phyloP scores from a whole-genome alignment of 2,113 vertebrate species.

The Gnathonemus longibarbis region DNA sequence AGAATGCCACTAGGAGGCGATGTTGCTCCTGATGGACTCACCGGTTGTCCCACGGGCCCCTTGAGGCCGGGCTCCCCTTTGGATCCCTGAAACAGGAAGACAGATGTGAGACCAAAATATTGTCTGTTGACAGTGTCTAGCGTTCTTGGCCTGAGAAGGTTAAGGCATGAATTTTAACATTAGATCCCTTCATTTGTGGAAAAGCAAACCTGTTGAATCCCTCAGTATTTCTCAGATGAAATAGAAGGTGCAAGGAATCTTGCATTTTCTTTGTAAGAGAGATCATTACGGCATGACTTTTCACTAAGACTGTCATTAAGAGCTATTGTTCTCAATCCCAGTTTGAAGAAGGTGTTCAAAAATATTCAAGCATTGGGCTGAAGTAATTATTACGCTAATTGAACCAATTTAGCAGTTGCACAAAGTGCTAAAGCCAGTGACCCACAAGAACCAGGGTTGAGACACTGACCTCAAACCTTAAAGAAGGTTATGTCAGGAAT shows the following conservation, averaged over 20 bases:
- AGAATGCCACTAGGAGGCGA: background rate
- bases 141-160: background rate
- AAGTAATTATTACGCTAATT: background rate
- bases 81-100: constrained; percentile 56
- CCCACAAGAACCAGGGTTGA: background rate
- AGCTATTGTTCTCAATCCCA: background rate
- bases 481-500: background rate
- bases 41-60: constrained; percentile 60
- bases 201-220: background rate
- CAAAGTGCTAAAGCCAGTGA: background rate
- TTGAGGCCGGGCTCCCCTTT: constrained; percentile 58
- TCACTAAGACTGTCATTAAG: background rate
- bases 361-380: background rate
- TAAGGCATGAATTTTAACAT: background rate
- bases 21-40: constrained; percentile 47
- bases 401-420: background rate
- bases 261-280: background rate
- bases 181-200: background rate
- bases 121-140: background rate
- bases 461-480: background rate
- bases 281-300: background rate
- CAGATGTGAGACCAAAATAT: background rate
- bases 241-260: background rate
- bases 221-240: background rate
- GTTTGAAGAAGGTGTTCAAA: background rate